Evolutionary conservation across 2,888 invertebrate species (phyloP), one percentile per base, ranked within the genome.

Genomic region (Glyphotaelius pellucidus): DNA sequence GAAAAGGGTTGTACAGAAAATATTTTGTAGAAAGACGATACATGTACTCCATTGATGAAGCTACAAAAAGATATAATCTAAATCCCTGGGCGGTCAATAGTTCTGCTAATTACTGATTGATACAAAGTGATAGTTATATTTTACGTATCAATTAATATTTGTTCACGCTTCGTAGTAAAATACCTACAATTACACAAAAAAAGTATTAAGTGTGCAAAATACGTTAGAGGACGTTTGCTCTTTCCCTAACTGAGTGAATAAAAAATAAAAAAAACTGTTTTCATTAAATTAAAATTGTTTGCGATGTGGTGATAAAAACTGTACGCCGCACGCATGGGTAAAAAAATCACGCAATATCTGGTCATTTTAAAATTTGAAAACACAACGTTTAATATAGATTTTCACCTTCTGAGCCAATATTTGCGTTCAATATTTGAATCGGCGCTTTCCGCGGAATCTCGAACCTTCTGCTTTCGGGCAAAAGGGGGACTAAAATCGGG

Each of bases 361-460:
- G 25, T 25, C 25, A n/a, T 67, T 67, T 67, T 67, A 7, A 67
- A 67, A 25, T 25, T n/a, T 7, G 67, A n/a, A 67, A 25, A 25
- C 25, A 1, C 19, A 19, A 52, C 19, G 67, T 25, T 67, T 67
- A 67, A 67, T n/a, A 67, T n/a, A 9, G 25, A 67, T 25, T 67
- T n/a, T 67, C 25, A 67, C 25, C 25, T n/a, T 67, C 9, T 25
- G 67, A 84, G 25, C 84, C 38, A 84, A 84, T 84, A 84, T 84
- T 84, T 84, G 84, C 84, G 32, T 84, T 84, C 25, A 84, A 84
- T 84, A 84, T 84, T 84, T 84, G 84, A 84, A 35, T 38, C 84
- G 25, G n/a, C 32, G 19, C 32, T 35, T 38, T 84, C 19, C 19
- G 19, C 38, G 25, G 19, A 19, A n/a, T 19, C 38, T 84, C 32